Conservation (phyloP, 2,888 invertebrate genomes). For the Chaetogeoica ovagalla region DNA sequence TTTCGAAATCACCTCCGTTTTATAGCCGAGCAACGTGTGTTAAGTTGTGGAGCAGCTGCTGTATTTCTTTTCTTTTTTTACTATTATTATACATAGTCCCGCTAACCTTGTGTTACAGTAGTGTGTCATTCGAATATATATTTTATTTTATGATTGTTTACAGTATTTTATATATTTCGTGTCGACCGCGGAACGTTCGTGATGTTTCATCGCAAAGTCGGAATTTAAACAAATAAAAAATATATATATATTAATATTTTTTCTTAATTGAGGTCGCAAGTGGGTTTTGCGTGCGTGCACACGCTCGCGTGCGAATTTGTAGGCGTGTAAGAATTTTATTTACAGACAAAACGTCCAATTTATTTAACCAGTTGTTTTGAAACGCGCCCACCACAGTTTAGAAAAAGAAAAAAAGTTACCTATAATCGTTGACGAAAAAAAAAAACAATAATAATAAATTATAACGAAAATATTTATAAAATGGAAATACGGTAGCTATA, state of each 20-base stretch:
- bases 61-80: no score
- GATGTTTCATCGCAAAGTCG: slow-evolving; percentile 27
- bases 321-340: slow-evolving; percentile 46
- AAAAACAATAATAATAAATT: slow-evolving; percentile 1
- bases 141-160: neutral
- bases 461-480: slow-evolving; percentile 3
- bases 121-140: neutral
- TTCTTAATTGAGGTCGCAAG: slow-evolving; percentile 43
- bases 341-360: slow-evolving; percentile 50
- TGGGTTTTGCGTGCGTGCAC: slow-evolving; percentile 25
- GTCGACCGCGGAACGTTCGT: neutral
- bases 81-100: neutral
- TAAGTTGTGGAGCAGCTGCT: no score
- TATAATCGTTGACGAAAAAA: slow-evolving; percentile 28
- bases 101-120: neutral
- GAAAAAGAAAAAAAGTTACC: no score
- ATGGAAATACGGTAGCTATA: slow-evolving; percentile 34
- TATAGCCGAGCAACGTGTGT: no score
- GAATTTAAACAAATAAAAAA: neutral
- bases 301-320: slow-evolving; percentile 23
- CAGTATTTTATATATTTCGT: neutral
- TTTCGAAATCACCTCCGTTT: no score
- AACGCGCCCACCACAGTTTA: slow-evolving; percentile 34
- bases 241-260: no score
- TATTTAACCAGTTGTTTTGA: slow-evolving; percentile 49